Evolutionary conservation across 2,888 invertebrate genomes (phyloP).

Genomic region (Aleiodes alternator): DNA sequence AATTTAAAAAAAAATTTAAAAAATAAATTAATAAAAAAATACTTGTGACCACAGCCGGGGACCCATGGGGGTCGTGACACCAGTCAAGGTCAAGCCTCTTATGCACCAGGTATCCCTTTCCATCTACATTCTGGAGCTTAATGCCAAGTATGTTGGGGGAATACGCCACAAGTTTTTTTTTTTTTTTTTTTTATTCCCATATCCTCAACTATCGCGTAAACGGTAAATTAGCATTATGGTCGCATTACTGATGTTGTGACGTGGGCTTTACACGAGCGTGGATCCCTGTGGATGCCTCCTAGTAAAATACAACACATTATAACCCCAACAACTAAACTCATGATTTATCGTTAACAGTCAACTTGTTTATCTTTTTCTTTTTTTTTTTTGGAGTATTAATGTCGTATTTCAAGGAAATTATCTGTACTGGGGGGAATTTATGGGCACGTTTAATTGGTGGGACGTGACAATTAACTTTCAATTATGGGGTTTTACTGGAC

Average conservation of each 20-base stretch:
- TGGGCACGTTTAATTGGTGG: slow-evolving; percentile 39
- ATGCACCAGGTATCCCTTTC: slow-evolving; percentile 51
- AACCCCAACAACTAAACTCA: slow-evolving; percentile 27
- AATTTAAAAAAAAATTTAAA: not conserved
- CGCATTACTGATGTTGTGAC: slow-evolving; percentile 73
- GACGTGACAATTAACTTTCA: too few species aligned
- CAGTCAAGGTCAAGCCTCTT: slow-evolving; percentile 63
- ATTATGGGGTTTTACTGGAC: too few species aligned
- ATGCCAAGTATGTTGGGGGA: slow-evolving; percentile 35
- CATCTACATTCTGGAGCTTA: slow-evolving; percentile 35
- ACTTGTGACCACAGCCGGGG: not conserved
- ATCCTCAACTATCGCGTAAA: slow-evolving; percentile 58
- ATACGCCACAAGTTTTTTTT: slow-evolving; percentile 27
- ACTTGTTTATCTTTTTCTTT: not conserved
- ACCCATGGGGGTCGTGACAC: slow-evolving; percentile 54
- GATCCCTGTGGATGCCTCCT: slow-evolving; percentile 57
- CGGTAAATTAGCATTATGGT: slow-evolving; percentile 73
- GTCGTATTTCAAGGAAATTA: slow-evolving; percentile 11
- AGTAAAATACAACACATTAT: slow-evolving; percentile 23
- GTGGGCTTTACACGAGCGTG: slow-evolving; percentile 65
- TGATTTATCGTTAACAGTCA: slow-evolving; percentile 29
- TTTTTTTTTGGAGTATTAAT: not conserved
- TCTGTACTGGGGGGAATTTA: not conserved
- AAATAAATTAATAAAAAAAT: not conserved
- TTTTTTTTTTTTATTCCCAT: not conserved